Conservation (phyloP, 1,140 invertebrate species). For the Octopus sinensis region DNA sequence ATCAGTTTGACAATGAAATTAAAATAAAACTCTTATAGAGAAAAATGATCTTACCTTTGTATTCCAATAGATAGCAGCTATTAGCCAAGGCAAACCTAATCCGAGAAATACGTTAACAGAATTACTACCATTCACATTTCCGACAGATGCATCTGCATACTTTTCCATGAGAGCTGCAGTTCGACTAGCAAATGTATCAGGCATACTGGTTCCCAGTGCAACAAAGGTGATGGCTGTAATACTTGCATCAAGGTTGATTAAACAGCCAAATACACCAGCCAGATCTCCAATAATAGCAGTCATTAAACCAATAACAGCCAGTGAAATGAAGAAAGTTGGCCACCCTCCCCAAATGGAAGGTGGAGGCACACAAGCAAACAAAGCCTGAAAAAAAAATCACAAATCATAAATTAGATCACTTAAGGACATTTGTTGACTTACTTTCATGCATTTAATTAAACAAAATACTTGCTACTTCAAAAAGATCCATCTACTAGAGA, state of each 20-base stretch:
- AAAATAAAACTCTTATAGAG: too few species aligned
- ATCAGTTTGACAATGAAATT: too few species aligned
- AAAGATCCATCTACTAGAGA: too few species aligned
- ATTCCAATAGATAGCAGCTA: conserved; percentile 64
- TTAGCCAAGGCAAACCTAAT: conserved; percentile 67
- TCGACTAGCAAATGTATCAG: conserved; percentile 65
- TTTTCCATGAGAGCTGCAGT: conserved; percentile 57
- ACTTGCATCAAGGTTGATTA: conserved; percentile 63
- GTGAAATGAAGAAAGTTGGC: conserved; percentile 64
- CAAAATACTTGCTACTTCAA: too few species aligned
- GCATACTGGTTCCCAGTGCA: conserved; percentile 71
- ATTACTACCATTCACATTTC: conserved; percentile 62
- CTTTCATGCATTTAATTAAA: too few species aligned
- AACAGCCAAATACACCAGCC: conserved; percentile 68
- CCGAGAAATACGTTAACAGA: conserved; percentile 69
- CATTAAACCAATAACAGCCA: conserved; percentile 64
- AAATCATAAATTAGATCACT: neutral
- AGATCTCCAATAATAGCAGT: conserved; percentile 67
- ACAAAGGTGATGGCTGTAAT: conserved; percentile 71
- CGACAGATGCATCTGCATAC: conserved; percentile 60
- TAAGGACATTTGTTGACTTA: too few species aligned
- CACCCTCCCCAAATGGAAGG: conserved; percentile 64
- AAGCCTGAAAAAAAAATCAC: conserved; percentile 55
- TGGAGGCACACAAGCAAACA: conserved; percentile 66
- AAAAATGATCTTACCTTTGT: conserved; percentile 53